Base-by-base conservation (phyloP, 2,888 invertebrate species). In the Eupithecia centaureata region DNA sequence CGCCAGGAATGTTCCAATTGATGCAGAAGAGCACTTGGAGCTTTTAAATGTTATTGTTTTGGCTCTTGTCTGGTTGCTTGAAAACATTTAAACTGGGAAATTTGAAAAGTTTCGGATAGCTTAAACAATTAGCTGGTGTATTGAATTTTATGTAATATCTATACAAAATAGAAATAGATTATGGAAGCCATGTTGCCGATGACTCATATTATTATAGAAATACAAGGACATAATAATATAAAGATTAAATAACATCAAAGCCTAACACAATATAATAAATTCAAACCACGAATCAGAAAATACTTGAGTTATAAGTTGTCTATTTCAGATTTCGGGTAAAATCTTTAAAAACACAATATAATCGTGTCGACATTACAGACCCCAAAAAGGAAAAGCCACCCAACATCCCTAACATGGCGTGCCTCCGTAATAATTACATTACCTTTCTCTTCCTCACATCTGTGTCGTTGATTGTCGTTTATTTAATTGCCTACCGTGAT, bases 391-490 rank as follows among this genome's bases (percentile, higher is more conserved):
- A 56, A 60, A 28, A 42, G 60, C 13, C 54, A 22, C 61, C 67
- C 57, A 12, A 67, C 62, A 62, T 42, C 77, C 83, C 77, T 84
- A 86, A 87, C 83, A 82, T 81, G 84, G 82, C 85, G 86, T 86
- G 86, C 88, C 86, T 83, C 81, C 86, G 73, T 70, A 67, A 84
- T 90, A 91, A 92, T 91, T 88, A 83, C 86, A 85, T 89, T 89
- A 87, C 80, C 74, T 90, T 91, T 90, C 89, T 86, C 87, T 86
- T 82, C 76, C 83, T 82, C 81, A 84, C 86, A 82, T 86, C 89
- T 86, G 87, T 86, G 82, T 77, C 85, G 85, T 86, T 88, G 89
- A 90, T 89, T 89, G 89, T 89, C 91, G 82, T 89, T 91, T 88
- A 87, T 87, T 81, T 92, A 91, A 93, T 92, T 92, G 88, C 86